Evolutionary conservation across 1,140 invertebrate genomes (phyloP), one percentile per base, ranked within the genome.

Genomic region (Drosophila mauritiana): DNA sequence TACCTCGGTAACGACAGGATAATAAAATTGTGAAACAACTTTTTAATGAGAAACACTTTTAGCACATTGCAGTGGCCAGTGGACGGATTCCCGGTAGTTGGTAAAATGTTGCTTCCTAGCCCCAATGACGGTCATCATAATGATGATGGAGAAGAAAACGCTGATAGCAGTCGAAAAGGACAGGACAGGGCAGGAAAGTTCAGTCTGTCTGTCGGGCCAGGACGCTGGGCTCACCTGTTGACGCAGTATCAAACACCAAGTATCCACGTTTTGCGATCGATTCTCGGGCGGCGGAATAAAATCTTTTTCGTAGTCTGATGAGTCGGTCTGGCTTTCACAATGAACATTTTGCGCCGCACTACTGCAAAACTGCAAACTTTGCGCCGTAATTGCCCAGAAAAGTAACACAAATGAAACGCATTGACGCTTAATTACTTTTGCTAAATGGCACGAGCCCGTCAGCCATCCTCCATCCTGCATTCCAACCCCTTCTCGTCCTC

Each of bases 31-130:
- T 78, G 78, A 81, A 86, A 85, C 81, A 85, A 85, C 81, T 85
- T 85, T 85, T 85, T 85, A 86, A 85, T 85, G 81, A 85, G 81
- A 86, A 85, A 86, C 81, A 85, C 80, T 85, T 86, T 85, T 85
- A 81, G 82, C 81, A 81, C 68, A 85, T 86, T 86, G 63, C 82
- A 65, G 42, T 80, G 78, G 42, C 62, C 22, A 42, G 37, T 13
- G 13, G 17, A 13, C 31, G 56, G 31, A 58, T 45, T 58, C 31
- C 56, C 56, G 58, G 43, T 10, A 52, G 52, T 42, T 40, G 45
- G 70, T 61, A 69, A 69, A 69, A 42, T 68, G 58, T 34, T 53
- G 54, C 61, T 34, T 31, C 40, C 55, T 22, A 48, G 15, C 39
- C 34, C 48, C 56, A 49, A 31, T 48, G 51, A 53, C 42, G 45